Base-by-base conservation (phyloP, 2,113 vertebrate genomes). In the Dipodomys stephensi region DNA sequence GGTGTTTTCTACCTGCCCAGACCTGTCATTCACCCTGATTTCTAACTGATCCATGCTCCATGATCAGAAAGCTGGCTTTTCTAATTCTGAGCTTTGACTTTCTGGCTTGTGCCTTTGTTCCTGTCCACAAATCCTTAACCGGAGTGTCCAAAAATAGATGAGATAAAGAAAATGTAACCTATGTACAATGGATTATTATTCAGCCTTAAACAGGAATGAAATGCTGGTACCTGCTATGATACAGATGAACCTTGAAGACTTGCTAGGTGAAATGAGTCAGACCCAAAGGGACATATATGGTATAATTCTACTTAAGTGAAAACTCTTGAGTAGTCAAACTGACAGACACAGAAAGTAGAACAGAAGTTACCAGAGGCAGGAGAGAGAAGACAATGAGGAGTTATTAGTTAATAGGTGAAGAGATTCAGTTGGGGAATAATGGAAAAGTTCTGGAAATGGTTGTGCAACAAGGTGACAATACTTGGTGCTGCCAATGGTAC, bases 11-110 rank as follows among this genome's bases (percentile, higher is more conserved):
- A 32, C 92, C 88, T 96, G 92, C 72, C 86, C 32, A 87, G 92
- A 88, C 95, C 92, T 92, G 96, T 87, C 35, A 0, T 32, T 64
- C 93, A 28, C 88, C 4, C 20, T 16, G 28, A 81, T 69, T 78
- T 67, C 72, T 32, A n/a, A 73, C 73, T n/a, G 78, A 73, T 67
- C 79, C 35, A 23, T 13, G 23, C 71, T 79, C 46, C 46, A 46
- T 62, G 32, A 80, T 95, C 46, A 71, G 25, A 49, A 94, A 92
- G 72, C 67, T 92, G 35, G 77, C 84, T 93, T 72, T 93, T 68
- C 64, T 91, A 89, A 94, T 74, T 83, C 68, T 87, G 85, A 92
- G 88, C 18, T 25, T 90, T 92, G 68, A 49, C 44, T 77, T 84
- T 94, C 69, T 88, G 44, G 3, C 60, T 67, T 86, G 57, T 27